Conservation (phyloP, 1,140 invertebrate species). For the Sminthurinus signatus region DNA sequence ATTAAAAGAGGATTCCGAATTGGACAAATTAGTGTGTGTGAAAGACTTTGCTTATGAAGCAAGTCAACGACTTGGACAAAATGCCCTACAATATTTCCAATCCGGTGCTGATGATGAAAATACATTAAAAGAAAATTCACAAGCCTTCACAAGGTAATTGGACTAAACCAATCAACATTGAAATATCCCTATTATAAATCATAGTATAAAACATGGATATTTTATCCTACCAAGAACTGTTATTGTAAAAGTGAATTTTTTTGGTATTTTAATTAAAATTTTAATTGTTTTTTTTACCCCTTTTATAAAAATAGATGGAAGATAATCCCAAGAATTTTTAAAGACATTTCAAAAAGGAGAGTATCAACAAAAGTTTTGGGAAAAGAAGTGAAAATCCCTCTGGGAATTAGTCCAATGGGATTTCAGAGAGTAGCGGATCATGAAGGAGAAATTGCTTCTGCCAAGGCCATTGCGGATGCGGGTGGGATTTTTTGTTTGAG, state of each 20-base stretch:
- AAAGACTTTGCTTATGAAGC: slow-evolving; percentile 14
- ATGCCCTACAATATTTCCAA: background rate
- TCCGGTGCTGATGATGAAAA: slow-evolving; percentile 14
- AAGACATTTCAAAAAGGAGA: slow-evolving; percentile 63
- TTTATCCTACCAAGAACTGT: too few species aligned
- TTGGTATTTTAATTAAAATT: too few species aligned
- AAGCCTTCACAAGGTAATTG: too few species aligned
- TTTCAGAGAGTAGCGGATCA: slow-evolving; percentile 89
- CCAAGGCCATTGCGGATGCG: slow-evolving; percentile 51
- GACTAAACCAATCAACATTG: too few species aligned
- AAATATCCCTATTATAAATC: too few species aligned
- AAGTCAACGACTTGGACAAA: background rate
- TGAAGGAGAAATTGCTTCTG: slow-evolving; percentile 80
- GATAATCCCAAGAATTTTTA: slow-evolving; percentile 70
- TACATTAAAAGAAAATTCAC: slow-evolving; percentile 9
- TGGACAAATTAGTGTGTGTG: slow-evolving; percentile 11
- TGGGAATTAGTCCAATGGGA: slow-evolving; percentile 83
- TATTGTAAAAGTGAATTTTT: too few species aligned
- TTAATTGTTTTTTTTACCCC: background rate
- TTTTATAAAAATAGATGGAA: slow-evolving; percentile 53
- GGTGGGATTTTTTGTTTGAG: slow-evolving; percentile 49
- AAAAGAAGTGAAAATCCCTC: slow-evolving; percentile 62
- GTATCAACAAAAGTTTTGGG: slow-evolving; percentile 61
- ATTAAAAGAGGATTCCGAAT: background rate
- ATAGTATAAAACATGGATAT: too few species aligned